Evolutionary conservation across 1,140 invertebrate species (phyloP).

Genomic region (Drosophila obscura): DNA sequence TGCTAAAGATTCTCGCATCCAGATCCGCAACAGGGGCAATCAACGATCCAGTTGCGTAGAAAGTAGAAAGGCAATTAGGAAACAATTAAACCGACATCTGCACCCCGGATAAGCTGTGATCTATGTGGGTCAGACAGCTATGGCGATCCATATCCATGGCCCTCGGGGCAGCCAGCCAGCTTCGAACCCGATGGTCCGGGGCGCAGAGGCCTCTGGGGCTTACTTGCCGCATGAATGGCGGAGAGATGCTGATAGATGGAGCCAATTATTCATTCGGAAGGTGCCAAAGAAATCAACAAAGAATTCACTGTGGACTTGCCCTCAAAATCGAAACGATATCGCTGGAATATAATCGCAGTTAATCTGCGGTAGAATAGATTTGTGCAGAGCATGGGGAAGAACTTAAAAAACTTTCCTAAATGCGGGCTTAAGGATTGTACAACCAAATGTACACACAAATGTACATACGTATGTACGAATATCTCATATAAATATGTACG

Average conservation of each 20-base stretch:
- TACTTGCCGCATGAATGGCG: conserved; percentile 42
- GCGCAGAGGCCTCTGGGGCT: too few relatives aligned
- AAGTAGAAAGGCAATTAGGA: conserved; percentile 68
- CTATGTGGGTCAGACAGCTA: conserved; percentile 49
- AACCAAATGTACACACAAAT: too few relatives aligned
- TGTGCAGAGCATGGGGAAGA: too few relatives aligned
- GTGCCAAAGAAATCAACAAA: too few relatives aligned
- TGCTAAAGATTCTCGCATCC: conserved; percentile 24
- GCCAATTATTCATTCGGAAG: conserved; percentile 8
- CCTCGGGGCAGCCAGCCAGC: conserved; percentile 36
- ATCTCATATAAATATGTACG: too few relatives aligned
- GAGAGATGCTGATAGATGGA: conserved; percentile 17
- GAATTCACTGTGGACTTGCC: background rate
- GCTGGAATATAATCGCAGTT: background rate
- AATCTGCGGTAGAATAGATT: too few relatives aligned
- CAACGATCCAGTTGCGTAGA: conserved; percentile 37
- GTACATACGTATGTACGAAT: too few relatives aligned
- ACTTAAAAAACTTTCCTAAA: too few relatives aligned
- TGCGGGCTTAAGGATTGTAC: too few relatives aligned
- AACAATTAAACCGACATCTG: conserved; percentile 74
- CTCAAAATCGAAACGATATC: background rate
- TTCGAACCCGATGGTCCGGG: too few relatives aligned
- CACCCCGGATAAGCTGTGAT: conserved; percentile 13
- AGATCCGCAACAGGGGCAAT: conserved; percentile 12
- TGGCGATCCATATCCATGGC: conserved; percentile 10